Base-by-base conservation (phyloP, 2,113 vertebrate genomes). In the Xiphophorus couchianus region DNA sequence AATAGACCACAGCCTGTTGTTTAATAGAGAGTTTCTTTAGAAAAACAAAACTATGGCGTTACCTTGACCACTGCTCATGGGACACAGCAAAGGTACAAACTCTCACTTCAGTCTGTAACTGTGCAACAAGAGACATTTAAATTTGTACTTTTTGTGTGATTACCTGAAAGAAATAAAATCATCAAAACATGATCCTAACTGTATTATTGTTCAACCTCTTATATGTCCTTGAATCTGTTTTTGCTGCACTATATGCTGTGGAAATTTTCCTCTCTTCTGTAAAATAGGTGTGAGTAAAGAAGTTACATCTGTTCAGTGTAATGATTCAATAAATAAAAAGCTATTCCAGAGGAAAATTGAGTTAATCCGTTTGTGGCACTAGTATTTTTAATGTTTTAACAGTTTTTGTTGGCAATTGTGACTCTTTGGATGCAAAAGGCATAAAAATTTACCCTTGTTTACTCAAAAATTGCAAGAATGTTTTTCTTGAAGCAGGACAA, bases 11-110 rank as follows among this genome's bases (percentile, higher is more conserved):
- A 27, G 73, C 31, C 71, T 85, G 68, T 69, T 84, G 81, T 90
- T 88, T 81, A 85, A 79, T 81, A 85, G 85, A 78, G 78, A 75
- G 69, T 73, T 76, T 71, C 65, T 62, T 54, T 69, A 68, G 73
- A 82, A 42, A 76, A 81, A 22, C 19, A 28, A 82, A 70, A 77
- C 80, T 54, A 10, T n/a, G 3, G 22, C 7, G 0, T 22, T 54
- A 54, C 48, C 19, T 25, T 76, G 83, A 79, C 75, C 69, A 74
- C 58, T 65, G 72, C 80, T 82, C 67, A 4, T 42, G 69, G 77
- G 71, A 80, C 71, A 63, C 54, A 58, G 66, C 28, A 22, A 28
- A 65, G 11, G 33, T 62, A 73, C 31, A 15, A 35, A 0, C 3
- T 69, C 62, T 66, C 33, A 13, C 28, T 65, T 81, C 22, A 42